These are phyloP conservation scores for Arctia plantaginis DNA, from an alignment of 2,888 invertebrate genomes.

Conservation along the genomic window DNA sequence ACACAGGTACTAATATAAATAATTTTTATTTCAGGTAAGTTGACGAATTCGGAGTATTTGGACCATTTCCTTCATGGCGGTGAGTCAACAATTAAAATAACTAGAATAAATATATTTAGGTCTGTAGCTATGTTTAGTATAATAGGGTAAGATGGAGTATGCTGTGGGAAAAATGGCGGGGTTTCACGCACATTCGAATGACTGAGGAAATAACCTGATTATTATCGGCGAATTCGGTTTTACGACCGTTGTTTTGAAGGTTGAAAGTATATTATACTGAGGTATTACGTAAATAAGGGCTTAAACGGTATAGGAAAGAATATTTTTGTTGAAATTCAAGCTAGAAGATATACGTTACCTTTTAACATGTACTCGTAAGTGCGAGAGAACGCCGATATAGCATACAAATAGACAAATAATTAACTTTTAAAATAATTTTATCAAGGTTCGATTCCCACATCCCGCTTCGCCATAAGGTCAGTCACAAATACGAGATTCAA, in stretches of 20 bases:
- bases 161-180: constrained; percentile 45
- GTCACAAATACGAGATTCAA: no score
- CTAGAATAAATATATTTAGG: constrained; percentile 37
- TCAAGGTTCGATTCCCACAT: no score
- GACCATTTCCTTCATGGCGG: constrained; percentile 38
- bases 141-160: constrained; percentile 49
- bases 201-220: constrained; percentile 39
- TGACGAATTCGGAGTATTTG: constrained; percentile 30
- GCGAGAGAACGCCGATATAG: no score
- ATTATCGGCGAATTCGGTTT: constrained; percentile 33
- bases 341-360: no score
- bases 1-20: constrained; percentile 38
- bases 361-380: no score
- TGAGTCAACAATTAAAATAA: constrained; percentile 57
- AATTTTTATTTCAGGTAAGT: constrained; percentile 68
- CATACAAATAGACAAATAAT: no score
- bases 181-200: constrained; percentile 52
- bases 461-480: no score
- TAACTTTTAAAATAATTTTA: no score
- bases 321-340: neutral
- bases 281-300: neutral
- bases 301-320: neutral
- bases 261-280: neutral
- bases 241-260: constrained; percentile 5
- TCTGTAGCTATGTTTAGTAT: constrained; percentile 16